Evolutionary conservation across 1,140 invertebrate genomes (phyloP).

Genomic region (Maconellicoccus hirsutus): DNA sequence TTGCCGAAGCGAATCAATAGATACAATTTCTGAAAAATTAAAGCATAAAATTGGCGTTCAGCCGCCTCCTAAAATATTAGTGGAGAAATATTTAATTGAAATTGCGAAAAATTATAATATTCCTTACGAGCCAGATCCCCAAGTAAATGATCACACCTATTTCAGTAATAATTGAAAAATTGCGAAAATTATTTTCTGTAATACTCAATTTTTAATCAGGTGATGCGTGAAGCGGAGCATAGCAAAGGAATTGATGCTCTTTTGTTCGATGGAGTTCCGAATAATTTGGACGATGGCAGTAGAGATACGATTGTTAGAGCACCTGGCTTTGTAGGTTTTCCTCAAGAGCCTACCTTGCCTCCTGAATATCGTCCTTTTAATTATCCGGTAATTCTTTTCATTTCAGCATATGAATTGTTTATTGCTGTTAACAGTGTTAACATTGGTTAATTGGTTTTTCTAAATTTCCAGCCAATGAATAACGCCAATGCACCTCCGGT

Average conservation of each 20-base stretch:
- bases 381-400: slow-evolving; percentile 43
- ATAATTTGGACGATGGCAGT: slow-evolving; percentile 42
- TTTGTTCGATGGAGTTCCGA: slow-evolving; percentile 54
- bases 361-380: slow-evolving; percentile 37
- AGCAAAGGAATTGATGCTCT: slow-evolving; percentile 48
- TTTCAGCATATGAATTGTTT: slow-evolving; percentile 27
- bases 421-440: slow-evolving; percentile 16
- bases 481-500: slow-evolving; percentile 21
- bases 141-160: slow-evolving; percentile 37
- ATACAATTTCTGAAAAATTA: slow-evolving; percentile 83
- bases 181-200: not conserved
- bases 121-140: slow-evolving; percentile 82
- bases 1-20: slow-evolving; percentile 60
- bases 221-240: slow-evolving; percentile 69
- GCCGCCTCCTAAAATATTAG: slow-evolving; percentile 87
- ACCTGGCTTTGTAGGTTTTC: slow-evolving; percentile 68
- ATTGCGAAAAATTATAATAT: slow-evolving; percentile 93
- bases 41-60: slow-evolving; percentile 93
- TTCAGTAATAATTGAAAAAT: no score
- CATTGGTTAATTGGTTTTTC: not conserved
- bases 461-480: slow-evolving; percentile 23
- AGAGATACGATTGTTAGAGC: slow-evolving; percentile 37
- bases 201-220: slow-evolving; percentile 28
- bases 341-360: slow-evolving; percentile 49
- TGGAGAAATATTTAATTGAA: slow-evolving; percentile 92